Evolutionary conservation across 2,888 invertebrate genomes (phyloP).

Genomic region (Dolichopus griseipennis): DNA sequence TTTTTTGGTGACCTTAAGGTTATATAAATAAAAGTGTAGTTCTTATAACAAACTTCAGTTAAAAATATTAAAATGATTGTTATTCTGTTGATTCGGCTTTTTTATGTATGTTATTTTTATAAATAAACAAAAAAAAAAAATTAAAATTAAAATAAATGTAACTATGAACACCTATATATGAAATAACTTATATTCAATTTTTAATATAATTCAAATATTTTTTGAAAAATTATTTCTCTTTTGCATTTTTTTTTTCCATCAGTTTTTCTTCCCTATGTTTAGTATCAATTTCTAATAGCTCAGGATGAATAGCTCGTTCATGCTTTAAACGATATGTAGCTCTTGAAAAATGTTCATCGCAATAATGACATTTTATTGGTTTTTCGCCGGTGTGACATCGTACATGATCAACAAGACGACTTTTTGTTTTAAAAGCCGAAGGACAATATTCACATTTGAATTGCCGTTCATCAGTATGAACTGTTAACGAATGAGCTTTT

Average conservation of each 20-base stretch:
- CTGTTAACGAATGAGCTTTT: neutral
- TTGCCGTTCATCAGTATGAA: neutral
- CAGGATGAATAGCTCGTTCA: neutral
- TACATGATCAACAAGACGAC: neutral
- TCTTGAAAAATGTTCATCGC: constrained; percentile 1
- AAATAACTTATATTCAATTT: too few relatives aligned
- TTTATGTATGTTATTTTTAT: too few relatives aligned
- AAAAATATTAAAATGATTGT: too few relatives aligned
- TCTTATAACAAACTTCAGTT: too few relatives aligned
- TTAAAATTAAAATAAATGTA: too few relatives aligned
- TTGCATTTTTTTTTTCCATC: neutral
- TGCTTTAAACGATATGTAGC: neutral
- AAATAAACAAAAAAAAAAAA: too few relatives aligned
- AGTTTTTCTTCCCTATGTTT: neutral
- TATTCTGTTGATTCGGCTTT: too few relatives aligned
- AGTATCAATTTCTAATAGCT: neutral
- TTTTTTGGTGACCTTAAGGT: too few relatives aligned
- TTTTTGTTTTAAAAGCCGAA: neutral
- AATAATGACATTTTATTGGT: constrained; percentile 5
- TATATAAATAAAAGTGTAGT: too few relatives aligned
- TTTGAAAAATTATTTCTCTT: too few relatives aligned
- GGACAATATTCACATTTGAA: constrained; percentile 5
- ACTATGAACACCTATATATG: too few relatives aligned
- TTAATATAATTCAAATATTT: too few relatives aligned
- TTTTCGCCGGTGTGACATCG: constrained; percentile 8